Evolutionary conservation across 2,797 vertebrate species (phyloP), one percentile per base, ranked within the genome.

Genomic region (Pangasius larnaudii): DNA sequence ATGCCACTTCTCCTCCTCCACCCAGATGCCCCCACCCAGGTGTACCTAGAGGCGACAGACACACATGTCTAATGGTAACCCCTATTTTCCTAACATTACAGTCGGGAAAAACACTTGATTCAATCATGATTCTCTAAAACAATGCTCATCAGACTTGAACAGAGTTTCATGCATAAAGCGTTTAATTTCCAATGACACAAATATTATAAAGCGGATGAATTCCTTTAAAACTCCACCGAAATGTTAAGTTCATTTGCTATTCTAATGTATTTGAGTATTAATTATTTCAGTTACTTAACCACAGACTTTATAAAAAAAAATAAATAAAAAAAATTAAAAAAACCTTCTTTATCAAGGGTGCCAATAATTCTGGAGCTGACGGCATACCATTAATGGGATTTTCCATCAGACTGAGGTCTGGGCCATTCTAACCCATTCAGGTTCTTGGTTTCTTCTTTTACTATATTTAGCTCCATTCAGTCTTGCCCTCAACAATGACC

Each of bases 1-100:
- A 94, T 99, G 98, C 98, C 98, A 99, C 95, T 98, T 99, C 95
- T 99, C 98, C 92, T 99, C 98, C 92, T 99, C 98, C 95, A 99
- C 98, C 98, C 98, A 99, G 93, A 99, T 99, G 85, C 98, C 98
- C 87, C 98, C 98, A 90, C 98, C 98, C 82, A 99, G 96, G 94
- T 99, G 98, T 89, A 99, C 98, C 98, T 99, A 93, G 30, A 86
- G 53, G 8, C 85, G 19, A 11, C 63, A 84, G 19, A n/a, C 0
- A 85, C 58, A 65, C 16, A 51, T 19, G 24, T 77, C 6, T 33
- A 49, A 49, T 67, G 8, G 27, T 83, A 46, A 65, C 33, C 0
- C 1, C 8, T 67, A 67, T 33, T 7, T 61, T 18, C 0, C 2
- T 14, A 59, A 39, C 9, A 59, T 80, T 2, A 5, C 53, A 24